These are phyloP conservation scores for Strix aluco DNA, from an alignment of 2,113 vertebrate genomes.

Conservation along the genomic window DNA sequence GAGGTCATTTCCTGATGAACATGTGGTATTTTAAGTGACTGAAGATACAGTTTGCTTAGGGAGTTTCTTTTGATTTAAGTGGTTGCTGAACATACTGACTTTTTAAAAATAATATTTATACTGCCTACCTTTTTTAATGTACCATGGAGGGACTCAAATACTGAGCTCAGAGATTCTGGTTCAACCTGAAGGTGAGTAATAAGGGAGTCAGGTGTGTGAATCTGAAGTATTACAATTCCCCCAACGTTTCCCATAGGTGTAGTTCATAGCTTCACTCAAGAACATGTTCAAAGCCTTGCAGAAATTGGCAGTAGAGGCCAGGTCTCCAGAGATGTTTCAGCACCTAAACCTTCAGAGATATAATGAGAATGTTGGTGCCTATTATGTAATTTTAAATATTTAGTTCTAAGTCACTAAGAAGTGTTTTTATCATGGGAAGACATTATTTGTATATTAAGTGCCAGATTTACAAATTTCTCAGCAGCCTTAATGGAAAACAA, in stretches of 20 bases:
- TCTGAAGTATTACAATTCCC: background rate
- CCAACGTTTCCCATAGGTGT: background rate
- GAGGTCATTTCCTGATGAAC: background rate
- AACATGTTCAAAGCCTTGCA: background rate
- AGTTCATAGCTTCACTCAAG: background rate
- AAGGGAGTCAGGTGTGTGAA: background rate
- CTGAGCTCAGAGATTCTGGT: rapidly evolving
- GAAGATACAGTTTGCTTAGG: background rate
- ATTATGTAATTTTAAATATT: background rate
- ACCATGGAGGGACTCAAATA: background rate
- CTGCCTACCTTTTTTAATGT: background rate
- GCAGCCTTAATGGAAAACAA: background rate
- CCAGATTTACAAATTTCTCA: background rate
- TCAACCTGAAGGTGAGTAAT: background rate
- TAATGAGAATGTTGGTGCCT: background rate
- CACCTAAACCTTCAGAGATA: background rate
- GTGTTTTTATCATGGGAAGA: background rate
- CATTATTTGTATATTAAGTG: background rate
- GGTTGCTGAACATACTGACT: background rate
- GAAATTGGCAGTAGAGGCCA: background rate
- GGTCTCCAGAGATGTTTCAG: background rate
- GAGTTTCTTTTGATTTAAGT: background rate
- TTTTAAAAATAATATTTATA: background rate
- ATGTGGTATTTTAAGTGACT: background rate
- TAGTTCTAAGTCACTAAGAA: background rate